phyloP scores from a whole-genome alignment of 2,113 vertebrate genomes.

The Scomber colias region DNA sequence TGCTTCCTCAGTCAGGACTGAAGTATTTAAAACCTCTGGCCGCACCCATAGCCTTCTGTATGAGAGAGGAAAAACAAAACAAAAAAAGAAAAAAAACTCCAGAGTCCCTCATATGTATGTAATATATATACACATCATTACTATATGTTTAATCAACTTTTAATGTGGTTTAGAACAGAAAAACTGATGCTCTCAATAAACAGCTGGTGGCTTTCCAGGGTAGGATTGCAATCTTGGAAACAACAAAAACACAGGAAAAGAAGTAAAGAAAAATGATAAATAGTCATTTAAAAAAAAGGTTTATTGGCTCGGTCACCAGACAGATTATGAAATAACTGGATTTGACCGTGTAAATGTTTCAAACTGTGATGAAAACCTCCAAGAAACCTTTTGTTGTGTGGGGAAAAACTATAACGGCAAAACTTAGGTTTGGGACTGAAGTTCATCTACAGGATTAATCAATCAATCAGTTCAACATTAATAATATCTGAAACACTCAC shows the following conservation, averaged over 20 bases:
- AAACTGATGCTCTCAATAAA: neutral
- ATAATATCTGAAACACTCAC: no score
- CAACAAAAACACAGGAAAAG: neutral
- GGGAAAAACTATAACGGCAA: no score
- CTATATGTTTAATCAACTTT: slow-evolving; percentile 23
- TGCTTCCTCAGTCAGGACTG: slow-evolving; percentile 41
- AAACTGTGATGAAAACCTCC: neutral
- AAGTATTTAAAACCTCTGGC: slow-evolving; percentile 56
- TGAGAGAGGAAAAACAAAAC: slow-evolving; percentile 17
- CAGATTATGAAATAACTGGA: no score
- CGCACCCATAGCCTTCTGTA: slow-evolving; percentile 32
- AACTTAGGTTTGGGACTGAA: no score
- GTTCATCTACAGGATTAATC: no score
- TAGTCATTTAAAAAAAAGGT: neutral
- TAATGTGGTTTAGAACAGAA: neutral
- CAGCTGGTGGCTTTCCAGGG: neutral
- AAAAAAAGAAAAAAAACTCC: neutral
- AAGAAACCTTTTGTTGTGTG: neutral
- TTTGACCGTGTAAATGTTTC: no score
- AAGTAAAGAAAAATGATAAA: no score
- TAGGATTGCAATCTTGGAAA: neutral
- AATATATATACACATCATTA: no score
- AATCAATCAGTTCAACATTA: no score
- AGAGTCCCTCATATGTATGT: neutral
- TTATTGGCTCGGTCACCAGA: no score